Conservation (phyloP, 2,888 invertebrate species). For the Rhingia campestris region DNA sequence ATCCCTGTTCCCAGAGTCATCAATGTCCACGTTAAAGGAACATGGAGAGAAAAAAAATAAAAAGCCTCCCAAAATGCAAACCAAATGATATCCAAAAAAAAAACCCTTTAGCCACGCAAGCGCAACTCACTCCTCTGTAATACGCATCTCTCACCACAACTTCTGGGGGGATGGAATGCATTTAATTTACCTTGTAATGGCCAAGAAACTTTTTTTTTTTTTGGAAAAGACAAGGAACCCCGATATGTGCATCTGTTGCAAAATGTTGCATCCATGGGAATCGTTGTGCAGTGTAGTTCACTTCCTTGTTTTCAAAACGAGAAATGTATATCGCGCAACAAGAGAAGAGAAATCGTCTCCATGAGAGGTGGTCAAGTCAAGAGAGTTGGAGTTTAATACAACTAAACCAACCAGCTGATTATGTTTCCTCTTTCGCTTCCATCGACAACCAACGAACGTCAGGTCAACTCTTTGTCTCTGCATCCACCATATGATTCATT, state of each 20-base stretch:
- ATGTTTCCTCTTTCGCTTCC: not conserved
- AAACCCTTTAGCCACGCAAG: slow-evolving; percentile 1
- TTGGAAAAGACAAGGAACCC: slow-evolving; percentile 33
- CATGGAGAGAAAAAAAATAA: slow-evolving; percentile 28
- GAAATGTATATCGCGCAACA: not conserved
- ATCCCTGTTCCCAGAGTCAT: slow-evolving; percentile 56
- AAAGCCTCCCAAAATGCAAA: slow-evolving; percentile 28
- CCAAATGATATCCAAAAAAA: slow-evolving; percentile 14
- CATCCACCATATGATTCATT: slow-evolving; percentile 26
- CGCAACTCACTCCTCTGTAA: slow-evolving; percentile 24
- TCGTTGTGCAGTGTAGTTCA: slow-evolving; percentile 62
- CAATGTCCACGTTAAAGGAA: slow-evolving; percentile 38
- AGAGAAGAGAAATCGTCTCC: slow-evolving; percentile 21
- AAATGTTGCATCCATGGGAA: slow-evolving; percentile 72
- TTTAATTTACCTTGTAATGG: slow-evolving; percentile 61
- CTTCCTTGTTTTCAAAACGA: slow-evolving; percentile 67
- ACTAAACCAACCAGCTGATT: slow-evolving; percentile 43
- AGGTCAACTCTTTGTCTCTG: too few species aligned
- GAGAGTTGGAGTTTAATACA: slow-evolving; percentile 1
- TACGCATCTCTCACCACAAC: slow-evolving; percentile 21
- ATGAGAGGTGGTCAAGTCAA: not conserved
- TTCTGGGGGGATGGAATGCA: slow-evolving; percentile 60
- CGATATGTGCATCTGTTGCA: slow-evolving; percentile 72
- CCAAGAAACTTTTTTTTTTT: not conserved
- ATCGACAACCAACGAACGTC: too few species aligned